Evolutionary conservation across 1,140 invertebrate species (phyloP), one percentile per base, ranked within the genome.

Genomic region (Drosophila ambigua): DNA sequence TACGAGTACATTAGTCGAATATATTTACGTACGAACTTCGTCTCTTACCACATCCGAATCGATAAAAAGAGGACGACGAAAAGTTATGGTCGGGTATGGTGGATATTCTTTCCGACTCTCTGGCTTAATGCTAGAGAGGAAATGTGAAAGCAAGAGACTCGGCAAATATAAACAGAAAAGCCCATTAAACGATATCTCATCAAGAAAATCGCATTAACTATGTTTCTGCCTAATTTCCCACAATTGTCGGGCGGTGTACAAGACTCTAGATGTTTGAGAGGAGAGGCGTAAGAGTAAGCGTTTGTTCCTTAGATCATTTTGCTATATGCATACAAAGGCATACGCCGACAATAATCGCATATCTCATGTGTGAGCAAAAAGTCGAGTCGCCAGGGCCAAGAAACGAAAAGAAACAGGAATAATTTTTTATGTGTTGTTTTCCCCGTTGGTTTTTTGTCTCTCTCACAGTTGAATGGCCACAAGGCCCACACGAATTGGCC

Each of bases 191-290:
- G 69, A 75, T 75, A 81, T 78, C 75, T 78, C 71, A 80, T 84
- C 71, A 81, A 80, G 63, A 66, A 81, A 84, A 81, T 84, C 77
- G 71, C 61, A 75, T 84, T 81, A 81, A 84, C 80, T 84, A 84
- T 81, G 75, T 78, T 81, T 84, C 78, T 81, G 80, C 77, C 78
- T 84, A 84, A 84, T 84, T 84, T 84, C 71, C 71, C 78, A 80
- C 75, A 54, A 62, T 58, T 65, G 50, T 72, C 43, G 65, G 48
- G 0, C 23, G 23, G 23, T 4, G 23, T 24, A 4, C 23, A 24
- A 24, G 23, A 28, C 26, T 6, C 26, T 28, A 28, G 26, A 6
- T 13, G 35, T 11, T 0, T 3, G 31, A 31, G 58, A 46, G 46
- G 43, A 16, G 55, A 43, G 52, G 28, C 28, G 15, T 35, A 11